Conservation (phyloP, 2,797 vertebrate species). For the Myiotriccus ornatus region DNA sequence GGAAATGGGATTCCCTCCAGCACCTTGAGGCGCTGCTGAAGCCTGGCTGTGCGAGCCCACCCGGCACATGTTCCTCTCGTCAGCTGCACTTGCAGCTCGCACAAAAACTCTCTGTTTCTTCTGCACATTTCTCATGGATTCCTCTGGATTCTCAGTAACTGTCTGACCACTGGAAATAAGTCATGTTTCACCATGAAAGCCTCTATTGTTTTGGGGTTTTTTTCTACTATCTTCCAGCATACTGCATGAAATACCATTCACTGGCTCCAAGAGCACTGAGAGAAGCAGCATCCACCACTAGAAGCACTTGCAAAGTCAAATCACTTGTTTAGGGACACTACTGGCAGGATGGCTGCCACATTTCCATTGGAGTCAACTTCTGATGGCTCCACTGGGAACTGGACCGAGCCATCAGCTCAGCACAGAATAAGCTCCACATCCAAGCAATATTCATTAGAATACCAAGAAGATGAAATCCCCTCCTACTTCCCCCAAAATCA, state of each 20-base stretch:
- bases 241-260: background rate
- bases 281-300: background rate
- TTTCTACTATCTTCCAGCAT: background rate
- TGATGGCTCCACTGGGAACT: background rate
- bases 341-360: background rate
- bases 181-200: background rate
- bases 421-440: background rate
- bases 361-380: background rate
- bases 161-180: background rate
- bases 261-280: background rate
- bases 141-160: background rate
- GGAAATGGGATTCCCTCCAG: background rate
- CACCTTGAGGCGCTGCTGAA: fast-evolving
- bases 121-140: background rate
- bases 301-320: background rate
- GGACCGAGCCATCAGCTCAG: background rate
- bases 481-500: background rate
- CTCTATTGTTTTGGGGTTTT: background rate
- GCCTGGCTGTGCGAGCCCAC: background rate
- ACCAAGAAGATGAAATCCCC: background rate
- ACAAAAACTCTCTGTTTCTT: background rate
- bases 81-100: background rate
- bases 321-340: background rate
- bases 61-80: background rate
- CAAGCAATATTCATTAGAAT: background rate